Conservation (phyloP, 2,113 vertebrate genomes). For the Synodontis membranacea region DNA sequence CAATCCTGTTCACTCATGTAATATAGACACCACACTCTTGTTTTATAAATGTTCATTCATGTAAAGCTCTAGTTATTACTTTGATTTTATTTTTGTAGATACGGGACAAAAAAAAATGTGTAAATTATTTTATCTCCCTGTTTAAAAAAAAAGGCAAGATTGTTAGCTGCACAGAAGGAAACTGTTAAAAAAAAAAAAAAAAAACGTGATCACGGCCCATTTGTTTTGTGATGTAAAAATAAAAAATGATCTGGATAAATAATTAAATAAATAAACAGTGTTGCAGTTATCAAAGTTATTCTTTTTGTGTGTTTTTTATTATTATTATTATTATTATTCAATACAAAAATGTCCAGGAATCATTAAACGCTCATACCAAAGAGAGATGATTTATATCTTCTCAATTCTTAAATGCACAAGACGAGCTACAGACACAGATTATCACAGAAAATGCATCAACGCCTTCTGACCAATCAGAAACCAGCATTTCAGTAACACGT, state of each 20-base stretch:
- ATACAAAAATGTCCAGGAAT: neutral
- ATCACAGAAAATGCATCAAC: neutral
- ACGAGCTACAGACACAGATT: too few species aligned
- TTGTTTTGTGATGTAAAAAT: constrained; percentile 78
- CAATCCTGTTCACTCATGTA: constrained; percentile 66
- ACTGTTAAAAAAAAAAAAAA: constrained; percentile 56
- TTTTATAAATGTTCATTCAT: constrained; percentile 70
- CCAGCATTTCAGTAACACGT: neutral
- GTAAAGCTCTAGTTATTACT: constrained; percentile 74
- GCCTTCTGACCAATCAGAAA: neutral
- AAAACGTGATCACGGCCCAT: constrained; percentile 59
- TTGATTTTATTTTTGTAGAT: constrained; percentile 81
- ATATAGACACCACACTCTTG: constrained; percentile 70
- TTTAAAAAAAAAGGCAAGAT: constrained; percentile 69
- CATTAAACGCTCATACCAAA: too few species aligned
- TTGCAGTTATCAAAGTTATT: neutral
- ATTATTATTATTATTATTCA: neutral
- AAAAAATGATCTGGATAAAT: constrained; percentile 20
- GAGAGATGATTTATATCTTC: too few species aligned
- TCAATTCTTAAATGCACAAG: too few species aligned
- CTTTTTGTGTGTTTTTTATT: neutral
- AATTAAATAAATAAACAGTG: neutral
- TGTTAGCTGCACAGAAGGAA: constrained; percentile 73
- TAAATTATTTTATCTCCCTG: constrained; percentile 78
- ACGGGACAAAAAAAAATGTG: constrained; percentile 66